These are phyloP conservation scores for Sigmodon hispidus DNA, from an alignment of 2,113 vertebrate species.

Conservation along the genomic window DNA sequence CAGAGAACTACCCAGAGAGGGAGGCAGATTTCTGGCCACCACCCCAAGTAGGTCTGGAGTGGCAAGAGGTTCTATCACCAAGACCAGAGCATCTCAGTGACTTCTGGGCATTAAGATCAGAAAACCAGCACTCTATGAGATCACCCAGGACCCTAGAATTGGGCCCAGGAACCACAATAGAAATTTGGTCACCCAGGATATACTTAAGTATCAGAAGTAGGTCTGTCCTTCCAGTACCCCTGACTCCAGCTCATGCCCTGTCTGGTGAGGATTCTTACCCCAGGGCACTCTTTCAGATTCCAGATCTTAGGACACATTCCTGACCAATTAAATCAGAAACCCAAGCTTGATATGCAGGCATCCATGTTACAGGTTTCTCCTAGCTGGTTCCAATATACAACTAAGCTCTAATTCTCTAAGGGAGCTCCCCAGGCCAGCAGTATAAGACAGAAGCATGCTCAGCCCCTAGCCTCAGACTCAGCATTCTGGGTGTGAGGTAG, in stretches of 20 bases:
- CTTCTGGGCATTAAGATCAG: neutral
- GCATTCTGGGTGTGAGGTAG: neutral
- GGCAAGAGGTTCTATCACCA: neutral
- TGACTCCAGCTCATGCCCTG: neutral
- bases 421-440: neutral
- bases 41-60: neutral
- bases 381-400: neutral
- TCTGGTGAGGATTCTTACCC: neutral
- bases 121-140: neutral
- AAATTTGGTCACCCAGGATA: constrained; percentile 11
- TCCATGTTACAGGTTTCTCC: neutral
- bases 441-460: no score
- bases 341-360: neutral
- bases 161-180: constrained; percentile 22
- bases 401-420: neutral
- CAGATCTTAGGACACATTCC: neutral
- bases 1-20: neutral
- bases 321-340: neutral
- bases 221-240: neutral
- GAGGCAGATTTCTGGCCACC: constrained; percentile 2
- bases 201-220: neutral
- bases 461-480: no score
- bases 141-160: neutral
- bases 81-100: neutral
- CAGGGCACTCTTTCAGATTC: neutral